Evolutionary conservation across 2,797 vertebrate genomes (phyloP).

Genomic region (Myripristis murdjan): DNA sequence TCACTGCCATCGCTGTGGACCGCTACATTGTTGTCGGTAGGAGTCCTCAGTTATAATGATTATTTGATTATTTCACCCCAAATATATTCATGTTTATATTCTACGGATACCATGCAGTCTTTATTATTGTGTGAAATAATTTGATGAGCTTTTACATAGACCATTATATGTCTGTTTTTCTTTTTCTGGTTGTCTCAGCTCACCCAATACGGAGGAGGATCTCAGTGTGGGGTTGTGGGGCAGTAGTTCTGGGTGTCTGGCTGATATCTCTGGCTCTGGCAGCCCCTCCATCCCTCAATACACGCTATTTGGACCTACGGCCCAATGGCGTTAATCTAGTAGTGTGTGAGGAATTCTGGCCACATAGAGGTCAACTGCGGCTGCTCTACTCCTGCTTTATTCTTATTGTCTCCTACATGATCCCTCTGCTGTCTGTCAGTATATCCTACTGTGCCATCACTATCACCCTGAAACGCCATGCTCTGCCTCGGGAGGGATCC

Average conservation of each 20-base stretch:
- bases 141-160: neutral
- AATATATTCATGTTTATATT: too few relatives aligned
- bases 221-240: slow-evolving; percentile 79
- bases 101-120: too few relatives aligned
- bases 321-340: slow-evolving; percentile 82
- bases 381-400: slow-evolving; percentile 86
- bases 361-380: slow-evolving; percentile 74
- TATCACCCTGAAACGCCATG: slow-evolving; percentile 78
- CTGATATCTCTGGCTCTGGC: slow-evolving; percentile 83
- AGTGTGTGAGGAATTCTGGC: slow-evolving; percentile 89
- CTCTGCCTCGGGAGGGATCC: slow-evolving; percentile 78
- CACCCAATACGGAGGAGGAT: slow-evolving; percentile 85
- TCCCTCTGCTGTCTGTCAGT: slow-evolving; percentile 85
- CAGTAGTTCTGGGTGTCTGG: slow-evolving; percentile 82
- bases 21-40: slow-evolving; percentile 87
- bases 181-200: slow-evolving; percentile 62
- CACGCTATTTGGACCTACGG: slow-evolving; percentile 82
- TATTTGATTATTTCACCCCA: too few relatives aligned
- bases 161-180: neutral
- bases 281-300: slow-evolving; percentile 82
- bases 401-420: slow-evolving; percentile 84
- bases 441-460: slow-evolving; percentile 87
- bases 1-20: slow-evolving; percentile 88
- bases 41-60: neutral
- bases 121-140: neutral